Base-by-base conservation (phyloP, 2,888 invertebrate genomes). In the Hyalella azteca region DNA sequence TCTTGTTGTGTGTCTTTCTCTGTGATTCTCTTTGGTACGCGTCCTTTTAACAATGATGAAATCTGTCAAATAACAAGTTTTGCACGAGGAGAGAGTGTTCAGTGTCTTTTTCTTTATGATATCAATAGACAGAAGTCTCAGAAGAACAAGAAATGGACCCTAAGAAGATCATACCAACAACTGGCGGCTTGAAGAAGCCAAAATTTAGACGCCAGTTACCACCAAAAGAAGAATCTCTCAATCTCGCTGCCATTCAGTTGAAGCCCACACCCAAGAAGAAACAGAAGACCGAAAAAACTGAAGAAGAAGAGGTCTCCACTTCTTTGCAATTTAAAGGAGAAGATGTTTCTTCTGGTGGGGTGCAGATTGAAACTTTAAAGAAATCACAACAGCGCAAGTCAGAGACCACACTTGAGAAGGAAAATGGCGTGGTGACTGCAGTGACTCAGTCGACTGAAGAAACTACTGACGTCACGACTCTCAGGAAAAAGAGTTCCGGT, bases 261-360 rank as follows among this genome's bases (percentile, higher is more conserved):
- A 75, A 75, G 36, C 75, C 75, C 9, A 75, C 75, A 22, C 41
- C 75, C 0, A 75, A 75, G 29, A 75, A 75, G 75, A 45, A 45
- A 26, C n/a, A 19, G 7, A 29, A 41, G 13, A 29, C 22, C n/a
- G 75, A 29, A 75, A 29, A 75, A 3, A 39, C 40, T 11, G 26
- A 75, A 41, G 45, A 45, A 5, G 75, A 75, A 1, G 75, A 75
- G 45, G 4, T 32, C 13, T 75, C 75, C 26, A 3, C n/a, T 29
- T 36, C 11, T 22, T 29, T 75, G 3, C 3, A 75, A 75, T 41
- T 45, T 41, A 0, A 75, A 13, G 22, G 45, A 7, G 45, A 5
- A 9, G 75, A 75, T 19, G n/a, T 75, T 36, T 45, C 40, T 13
- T 75, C 75, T 9, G n/a, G 22, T 45, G 75, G 45, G 3, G 45